Evolutionary conservation across 2,113 vertebrate species (phyloP).

Genomic region (Athene noctua): DNA sequence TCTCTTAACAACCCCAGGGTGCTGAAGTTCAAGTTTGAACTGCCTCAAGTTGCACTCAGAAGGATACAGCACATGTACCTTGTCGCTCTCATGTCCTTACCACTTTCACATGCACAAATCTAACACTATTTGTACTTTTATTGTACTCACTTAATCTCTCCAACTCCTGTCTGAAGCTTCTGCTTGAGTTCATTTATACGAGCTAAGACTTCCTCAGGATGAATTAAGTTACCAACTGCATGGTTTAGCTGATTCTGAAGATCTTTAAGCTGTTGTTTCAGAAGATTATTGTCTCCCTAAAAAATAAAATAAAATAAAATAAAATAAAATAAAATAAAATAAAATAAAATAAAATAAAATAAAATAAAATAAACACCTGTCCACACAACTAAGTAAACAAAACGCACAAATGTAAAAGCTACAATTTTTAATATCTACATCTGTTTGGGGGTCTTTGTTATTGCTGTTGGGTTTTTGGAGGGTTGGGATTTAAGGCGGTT

Average conservation of each 20-base stretch:
- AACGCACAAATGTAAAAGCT: background rate
- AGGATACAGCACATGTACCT: background rate
- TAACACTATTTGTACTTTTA: background rate
- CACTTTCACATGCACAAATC: background rate
- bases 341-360: background rate
- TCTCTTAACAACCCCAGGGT: background rate
- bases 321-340: background rate
- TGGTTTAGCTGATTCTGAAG: constrained; percentile 75
- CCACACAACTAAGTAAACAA: background rate
- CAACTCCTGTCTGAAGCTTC: constrained; percentile 70
- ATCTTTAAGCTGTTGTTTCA: constrained; percentile 77
- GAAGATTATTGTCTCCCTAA: constrained; percentile 73
- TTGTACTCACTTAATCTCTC: constrained; percentile 73
- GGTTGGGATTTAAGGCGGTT: no score
- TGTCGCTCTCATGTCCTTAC: background rate
- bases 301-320: background rate
- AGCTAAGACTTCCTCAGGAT: constrained; percentile 71
- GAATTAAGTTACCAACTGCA: constrained; percentile 67
- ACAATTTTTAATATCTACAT: background rate
- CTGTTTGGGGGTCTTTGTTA: background rate
- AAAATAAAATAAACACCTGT: background rate
- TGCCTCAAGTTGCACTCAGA: background rate
- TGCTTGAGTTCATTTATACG: constrained; percentile 72
- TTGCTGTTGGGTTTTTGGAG: background rate
- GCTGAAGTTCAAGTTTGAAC: background rate